These are phyloP conservation scores for Drosophila funebris DNA, from an alignment of 1,140 invertebrate genomes.

Conservation along the genomic window DNA sequence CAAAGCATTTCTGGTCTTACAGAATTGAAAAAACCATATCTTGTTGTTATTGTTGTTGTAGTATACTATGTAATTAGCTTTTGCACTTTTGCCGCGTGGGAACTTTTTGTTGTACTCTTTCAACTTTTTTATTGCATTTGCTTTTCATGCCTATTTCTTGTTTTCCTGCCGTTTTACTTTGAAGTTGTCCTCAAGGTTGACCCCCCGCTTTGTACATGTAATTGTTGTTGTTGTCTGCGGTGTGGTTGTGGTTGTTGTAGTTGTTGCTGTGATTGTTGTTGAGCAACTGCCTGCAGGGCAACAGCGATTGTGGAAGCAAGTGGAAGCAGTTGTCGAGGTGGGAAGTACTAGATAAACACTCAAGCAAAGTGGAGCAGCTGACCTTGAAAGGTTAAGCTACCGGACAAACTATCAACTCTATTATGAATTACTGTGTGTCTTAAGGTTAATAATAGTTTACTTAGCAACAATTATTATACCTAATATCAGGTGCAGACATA, in stretches of 20 bases:
- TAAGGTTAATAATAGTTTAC: slow-evolving; percentile 4
- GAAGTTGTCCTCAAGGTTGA: slow-evolving; percentile 46
- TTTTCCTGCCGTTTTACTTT: slow-evolving; percentile 14
- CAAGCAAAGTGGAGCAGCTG: slow-evolving; percentile 21
- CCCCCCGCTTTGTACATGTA: neutral
- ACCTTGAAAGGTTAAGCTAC: slow-evolving; percentile 25
- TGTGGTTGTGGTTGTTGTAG: neutral
- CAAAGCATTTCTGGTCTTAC: slow-evolving; percentile 7
- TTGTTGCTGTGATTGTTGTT: slow-evolving; percentile 6
- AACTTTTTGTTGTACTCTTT: slow-evolving; percentile 36
- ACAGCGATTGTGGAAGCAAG: neutral
- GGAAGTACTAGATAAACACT: slow-evolving; percentile 14
- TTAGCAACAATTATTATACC: neutral
- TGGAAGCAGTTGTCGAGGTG: slow-evolving; percentile 2
- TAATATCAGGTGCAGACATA: neutral
- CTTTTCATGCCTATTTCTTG: slow-evolving; percentile 14
- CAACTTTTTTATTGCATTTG: slow-evolving; percentile 31
- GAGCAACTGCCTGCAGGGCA: slow-evolving; percentile 29
- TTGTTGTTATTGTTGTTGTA: neutral
- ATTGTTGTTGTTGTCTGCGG: neutral
- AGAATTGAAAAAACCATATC: slow-evolving; percentile 44
- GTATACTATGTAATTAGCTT: slow-evolving; percentile 39
- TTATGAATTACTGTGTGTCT: neutral
- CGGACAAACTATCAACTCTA: neutral
- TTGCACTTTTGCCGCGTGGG: slow-evolving; percentile 39